A percentile compares a stretch with the other conserved stretches of the same genome.
Evolutionary conservation across 2,797 vertebrate genomes (phyloP).

Genomic region (Melanitta fusca): DNA sequence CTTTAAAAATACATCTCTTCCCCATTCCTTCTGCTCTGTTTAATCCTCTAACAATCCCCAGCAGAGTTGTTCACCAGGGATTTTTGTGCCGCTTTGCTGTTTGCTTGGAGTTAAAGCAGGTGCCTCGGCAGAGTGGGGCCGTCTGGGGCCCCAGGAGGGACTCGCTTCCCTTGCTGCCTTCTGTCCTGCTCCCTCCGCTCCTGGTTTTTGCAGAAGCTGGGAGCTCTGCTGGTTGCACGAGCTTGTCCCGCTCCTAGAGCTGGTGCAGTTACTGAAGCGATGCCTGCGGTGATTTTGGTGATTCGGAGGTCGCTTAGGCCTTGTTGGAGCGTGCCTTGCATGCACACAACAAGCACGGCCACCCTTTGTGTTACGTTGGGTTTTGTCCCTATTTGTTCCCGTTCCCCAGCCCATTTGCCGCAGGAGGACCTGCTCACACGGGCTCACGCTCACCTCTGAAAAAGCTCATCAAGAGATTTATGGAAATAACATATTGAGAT

Average conservation of each 20-base stretch:
- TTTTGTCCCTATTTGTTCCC: not conserved
- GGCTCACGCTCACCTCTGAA: not conserved
- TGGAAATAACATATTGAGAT: constrained; percentile 28
- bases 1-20: constrained; percentile 50
- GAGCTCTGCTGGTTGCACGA: not conserved
- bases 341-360: not conserved
- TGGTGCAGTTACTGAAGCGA: not conserved
- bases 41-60: constrained; percentile 24
- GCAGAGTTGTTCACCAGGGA: not conserved
- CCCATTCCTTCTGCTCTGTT: constrained; percentile 53
- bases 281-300: not conserved
- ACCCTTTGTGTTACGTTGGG: not conserved
- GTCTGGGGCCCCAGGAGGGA: not conserved
- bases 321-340: not conserved
- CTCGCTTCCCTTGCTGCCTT: not conserved
- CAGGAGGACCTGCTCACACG: not conserved
- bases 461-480: constrained; percentile 11
- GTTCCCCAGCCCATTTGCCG: not conserved
- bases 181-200: not conserved
- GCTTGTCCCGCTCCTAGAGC: not conserved
- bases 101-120: not conserved
- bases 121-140: not conserved
- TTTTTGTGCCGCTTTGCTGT: not conserved
- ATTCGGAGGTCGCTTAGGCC: not conserved
- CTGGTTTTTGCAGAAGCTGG: not conserved